Evolutionary conservation across 2,113 vertebrate species (phyloP), one percentile per base, ranked within the genome.

Genomic region (Triplophysa rosa): DNA sequence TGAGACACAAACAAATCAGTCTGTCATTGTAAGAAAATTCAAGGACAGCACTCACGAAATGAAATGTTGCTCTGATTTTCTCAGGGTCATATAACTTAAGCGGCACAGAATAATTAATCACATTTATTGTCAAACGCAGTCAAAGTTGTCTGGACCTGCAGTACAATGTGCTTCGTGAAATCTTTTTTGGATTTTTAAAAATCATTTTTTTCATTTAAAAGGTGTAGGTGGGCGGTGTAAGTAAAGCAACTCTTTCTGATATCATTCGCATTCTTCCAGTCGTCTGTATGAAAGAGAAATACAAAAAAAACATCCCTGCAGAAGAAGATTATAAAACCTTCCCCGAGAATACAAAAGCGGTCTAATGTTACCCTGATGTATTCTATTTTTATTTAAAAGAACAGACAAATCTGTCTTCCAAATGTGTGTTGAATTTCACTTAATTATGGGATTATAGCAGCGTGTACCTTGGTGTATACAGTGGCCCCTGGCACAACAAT

Each of bases 401-500:
- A 79, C 23, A 40, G 19, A 69, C 77, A 69, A 47, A 40, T 47
- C 2, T 80, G 59, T 77, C 49, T 59, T 45, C 23, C 37, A 64
- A 75, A 72, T 52, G 3, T 72, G 24, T 45, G 49, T 45, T 42
- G 59, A 29, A 73, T 83, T 72, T 83, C 37, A 33, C 67, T 77
- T 83, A 83, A 83, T 80, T 83, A 77, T 77, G 58, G 65, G 66
- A 83, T 80, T 83, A 77, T 13, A 65, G 26, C 65, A 37, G 17
- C 67, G 71, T 59, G 37, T 71, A 72, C 72, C 33, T 77, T 72
- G 73, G 62, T 52, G 45, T n/a, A 23, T 29, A 80, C 67, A 56
- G 49, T 67, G 49, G 33, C 59, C 66, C 45, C 37, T 47, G 67
- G 77, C 42, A 26, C 63, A 61, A 71, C 49, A 82, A 82, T 82